Base-by-base conservation (phyloP, 2,888 invertebrate genomes). In the Stenichneumon culpator region DNA sequence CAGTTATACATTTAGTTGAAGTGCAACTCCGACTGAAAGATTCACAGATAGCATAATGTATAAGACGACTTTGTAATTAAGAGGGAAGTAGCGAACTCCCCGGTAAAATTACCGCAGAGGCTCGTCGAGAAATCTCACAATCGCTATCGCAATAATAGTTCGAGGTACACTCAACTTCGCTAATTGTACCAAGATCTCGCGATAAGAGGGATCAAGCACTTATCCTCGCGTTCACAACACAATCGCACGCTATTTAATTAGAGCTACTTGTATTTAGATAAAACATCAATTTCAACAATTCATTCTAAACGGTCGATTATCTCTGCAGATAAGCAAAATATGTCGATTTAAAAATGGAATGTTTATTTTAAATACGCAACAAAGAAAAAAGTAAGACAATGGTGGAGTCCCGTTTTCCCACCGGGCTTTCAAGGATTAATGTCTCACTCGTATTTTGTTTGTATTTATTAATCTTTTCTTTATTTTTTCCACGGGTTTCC, bases 21-120 rank as follows among this genome's bases (percentile, higher is more conserved):
- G 22, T 11, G 68, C n/a, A 50, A 3, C 3, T 3, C 50, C 28
- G 16, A 11, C 16, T 36, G 14, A 7, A 28, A 39, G 57, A 80
- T 80, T 39, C 44, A n/a, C 19, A 19, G 54, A 80, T 80, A 80
- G 73, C 32, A 22, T 70, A 70, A 79, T 72, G 77, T 32, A 78
- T 36, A 82, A 73, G 44, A 63, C 63, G 68, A 70, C 47, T 65
- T 63, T 54, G 50, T 78, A 69, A 63, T 77, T 77, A 73, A 36
- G 52, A 67, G 36, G 80, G 16, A 50, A 60, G 28, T 60, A 0
- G 65, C 25, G 60, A 79, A 73, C 25, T 73, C 39, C 54, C 14
- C 52, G 5, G 54, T 77, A 68, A 52, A 77, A 73, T 84, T 68
- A 81, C 44, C 70, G n/a, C 65, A 47, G 75, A 47, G 70, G 65